A percentile compares a stretch with the other conserved stretches of the same genome.
phyloP scores from a whole-genome alignment of 2,888 invertebrate species.

The Drosophila koepferae region DNA sequence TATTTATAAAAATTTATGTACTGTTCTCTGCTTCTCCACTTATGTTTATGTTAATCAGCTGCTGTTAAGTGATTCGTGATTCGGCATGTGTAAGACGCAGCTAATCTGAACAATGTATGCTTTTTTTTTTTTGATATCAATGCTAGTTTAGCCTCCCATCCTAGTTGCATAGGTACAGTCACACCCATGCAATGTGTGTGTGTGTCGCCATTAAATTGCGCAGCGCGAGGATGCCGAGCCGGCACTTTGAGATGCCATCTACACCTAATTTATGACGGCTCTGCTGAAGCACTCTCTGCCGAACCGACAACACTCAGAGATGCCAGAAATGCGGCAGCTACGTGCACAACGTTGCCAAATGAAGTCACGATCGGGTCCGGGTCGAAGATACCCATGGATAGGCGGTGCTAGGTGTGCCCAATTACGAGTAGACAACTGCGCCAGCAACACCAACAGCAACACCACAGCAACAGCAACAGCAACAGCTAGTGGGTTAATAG shows the following conservation, averaged over 20 bases:
- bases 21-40: not conserved
- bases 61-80: constrained; percentile 2
- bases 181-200: constrained; percentile 35
- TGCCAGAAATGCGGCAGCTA: constrained; percentile 66
- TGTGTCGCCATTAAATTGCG: constrained; percentile 51
- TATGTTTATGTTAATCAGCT: constrained; percentile 8
- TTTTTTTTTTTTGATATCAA: constrained; percentile 2
- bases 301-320: constrained; percentile 42
- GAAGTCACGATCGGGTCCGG: constrained; percentile 68
- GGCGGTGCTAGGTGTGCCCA: constrained; percentile 56
- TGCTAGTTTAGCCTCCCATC: constrained; percentile 16
- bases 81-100: constrained; percentile 2
- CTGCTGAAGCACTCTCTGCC: constrained; percentile 29
- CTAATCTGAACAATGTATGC: not conserved
- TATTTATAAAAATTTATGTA: not conserved
- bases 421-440: constrained; percentile 43
- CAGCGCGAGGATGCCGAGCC: constrained; percentile 43
- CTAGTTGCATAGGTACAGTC: constrained; percentile 22
- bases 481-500: constrained; percentile 71
- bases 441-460: constrained; percentile 8
- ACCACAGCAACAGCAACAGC: constrained; percentile 2
- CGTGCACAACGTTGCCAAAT: constrained; percentile 65
- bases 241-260: constrained; percentile 77
- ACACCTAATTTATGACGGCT: constrained; percentile 75
- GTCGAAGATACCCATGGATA: constrained; percentile 45